These are phyloP conservation scores for Caiman crocodilus DNA, from an alignment of 2,797 vertebrate species.

Conservation along the genomic window DNA sequence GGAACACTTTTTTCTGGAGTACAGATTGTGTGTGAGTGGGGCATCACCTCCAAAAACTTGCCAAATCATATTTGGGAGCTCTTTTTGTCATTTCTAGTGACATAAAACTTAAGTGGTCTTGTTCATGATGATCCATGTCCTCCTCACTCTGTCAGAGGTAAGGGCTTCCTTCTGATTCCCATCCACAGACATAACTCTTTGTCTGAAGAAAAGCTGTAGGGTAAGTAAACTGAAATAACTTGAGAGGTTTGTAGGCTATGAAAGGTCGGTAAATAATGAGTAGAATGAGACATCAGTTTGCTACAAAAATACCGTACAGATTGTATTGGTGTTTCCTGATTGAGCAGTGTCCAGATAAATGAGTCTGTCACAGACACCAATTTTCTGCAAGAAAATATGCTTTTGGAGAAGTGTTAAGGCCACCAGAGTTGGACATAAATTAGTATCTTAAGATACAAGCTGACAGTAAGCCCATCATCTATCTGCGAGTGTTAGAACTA, in stretches of 20 bases:
- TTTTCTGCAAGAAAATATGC: not conserved
- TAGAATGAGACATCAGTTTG: constrained; percentile 15
- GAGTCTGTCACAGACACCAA: not conserved
- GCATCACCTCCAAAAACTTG: not conserved
- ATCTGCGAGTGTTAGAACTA: not conserved
- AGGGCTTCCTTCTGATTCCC: constrained; percentile 34
- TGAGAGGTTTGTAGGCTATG: constrained; percentile 12
- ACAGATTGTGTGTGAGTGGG: not conserved
- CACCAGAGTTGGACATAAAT: not conserved
- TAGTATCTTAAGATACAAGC: not conserved
- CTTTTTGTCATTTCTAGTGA: not conserved
- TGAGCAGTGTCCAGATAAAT: not conserved
- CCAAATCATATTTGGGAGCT: not conserved
- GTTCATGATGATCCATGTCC: not conserved
- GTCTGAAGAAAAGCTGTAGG: constrained; percentile 10
- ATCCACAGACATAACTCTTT: not conserved
- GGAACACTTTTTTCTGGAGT: too few species aligned
- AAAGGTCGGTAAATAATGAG: not conserved
- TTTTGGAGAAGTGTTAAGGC: not conserved
- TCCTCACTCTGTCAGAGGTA: not conserved
- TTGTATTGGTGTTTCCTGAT: not conserved
- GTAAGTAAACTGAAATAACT: constrained; percentile 42
- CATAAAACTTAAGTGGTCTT: not conserved
- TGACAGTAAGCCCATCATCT: not conserved
- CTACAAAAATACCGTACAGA: not conserved